Percentiles rank a stretch among this genome's conserved stretches.
phyloP scores from a whole-genome alignment of 2,888 invertebrate species.

The Drosophila hamatofila region DNA sequence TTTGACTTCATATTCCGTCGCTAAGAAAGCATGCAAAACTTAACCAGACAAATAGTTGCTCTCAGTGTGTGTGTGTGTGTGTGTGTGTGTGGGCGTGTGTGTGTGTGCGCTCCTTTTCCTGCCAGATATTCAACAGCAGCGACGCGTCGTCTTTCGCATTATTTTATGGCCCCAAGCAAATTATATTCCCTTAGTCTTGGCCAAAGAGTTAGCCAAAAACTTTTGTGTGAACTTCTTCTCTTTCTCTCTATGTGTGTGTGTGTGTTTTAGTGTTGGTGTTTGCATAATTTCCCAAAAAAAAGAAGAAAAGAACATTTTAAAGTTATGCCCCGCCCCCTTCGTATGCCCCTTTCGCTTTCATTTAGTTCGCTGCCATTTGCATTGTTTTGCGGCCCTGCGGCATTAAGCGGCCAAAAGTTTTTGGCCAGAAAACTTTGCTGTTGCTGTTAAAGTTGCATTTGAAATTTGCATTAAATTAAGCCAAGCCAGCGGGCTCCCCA shows the following conservation, averaged over 20 bases:
- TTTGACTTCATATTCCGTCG: slow-evolving; percentile 32
- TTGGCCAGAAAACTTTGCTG: slow-evolving; percentile 31
- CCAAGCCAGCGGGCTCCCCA: neutral
- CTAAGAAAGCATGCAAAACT: slow-evolving; percentile 23
- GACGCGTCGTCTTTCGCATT: slow-evolving; percentile 60
- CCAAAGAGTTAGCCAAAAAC: slow-evolving; percentile 65
- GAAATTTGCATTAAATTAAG: slow-evolving; percentile 57
- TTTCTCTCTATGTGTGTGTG: neutral
- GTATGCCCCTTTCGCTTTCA: neutral
- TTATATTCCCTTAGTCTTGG: slow-evolving; percentile 63
- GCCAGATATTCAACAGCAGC: slow-evolving; percentile 26
- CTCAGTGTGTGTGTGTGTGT: neutral
- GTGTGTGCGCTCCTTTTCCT: neutral
- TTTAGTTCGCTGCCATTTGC: slow-evolving; percentile 42
- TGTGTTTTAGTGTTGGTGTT: slow-evolving; percentile 22
- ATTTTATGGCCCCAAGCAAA: slow-evolving; percentile 74
- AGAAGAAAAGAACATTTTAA: slow-evolving; percentile 27
- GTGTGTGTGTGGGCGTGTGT: neutral
- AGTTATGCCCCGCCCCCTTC: slow-evolving; percentile 36
- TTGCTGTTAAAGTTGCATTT: slow-evolving; percentile 48
- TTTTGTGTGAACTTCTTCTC: slow-evolving; percentile 40
- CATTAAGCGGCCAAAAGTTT: slow-evolving; percentile 49
- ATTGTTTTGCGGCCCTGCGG: slow-evolving; percentile 46
- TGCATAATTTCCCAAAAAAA: slow-evolving; percentile 53
- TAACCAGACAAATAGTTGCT: slow-evolving; percentile 44